These are phyloP conservation scores for Sepioteuthis lessoniana DNA, from an alignment of 2,888 invertebrate genomes.

Conservation along the genomic window DNA sequence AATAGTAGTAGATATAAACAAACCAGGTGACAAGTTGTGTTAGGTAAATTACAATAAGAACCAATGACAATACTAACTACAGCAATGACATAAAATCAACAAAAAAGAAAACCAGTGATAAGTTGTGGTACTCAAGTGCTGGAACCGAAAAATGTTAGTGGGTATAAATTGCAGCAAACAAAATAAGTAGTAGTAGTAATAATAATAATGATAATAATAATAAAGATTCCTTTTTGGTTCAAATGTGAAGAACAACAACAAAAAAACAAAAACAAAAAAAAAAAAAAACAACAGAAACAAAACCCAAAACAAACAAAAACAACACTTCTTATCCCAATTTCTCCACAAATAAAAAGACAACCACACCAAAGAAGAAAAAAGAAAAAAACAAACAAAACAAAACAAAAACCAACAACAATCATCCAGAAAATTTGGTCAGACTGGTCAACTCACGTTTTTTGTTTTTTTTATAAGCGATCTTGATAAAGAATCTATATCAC, in stretches of 20 bases:
- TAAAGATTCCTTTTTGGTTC: not conserved
- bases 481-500: not conserved
- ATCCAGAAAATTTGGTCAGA: not conserved
- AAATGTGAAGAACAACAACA: not conserved
- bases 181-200: too few relatives aligned
- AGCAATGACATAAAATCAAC: not conserved
- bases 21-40: not conserved
- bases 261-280: not conserved
- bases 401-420: not conserved
- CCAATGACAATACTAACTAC: not conserved
- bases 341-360: not conserved
- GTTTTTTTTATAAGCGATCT: not conserved
- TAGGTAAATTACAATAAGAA: not conserved
- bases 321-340: not conserved
- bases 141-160: not conserved
- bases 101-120: not conserved
- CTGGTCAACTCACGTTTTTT: not conserved
- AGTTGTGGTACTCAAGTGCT: not conserved
- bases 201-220: too few relatives aligned
- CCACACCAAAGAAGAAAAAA: too few relatives aligned
- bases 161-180: not conserved
- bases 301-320: not conserved
- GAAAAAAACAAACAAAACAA: too few relatives aligned
- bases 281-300: too few relatives aligned
- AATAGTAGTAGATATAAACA: not conserved